Base-by-base conservation (phyloP, 1,140 invertebrate genomes). In the Cyrtorhinus lividipennis region DNA sequence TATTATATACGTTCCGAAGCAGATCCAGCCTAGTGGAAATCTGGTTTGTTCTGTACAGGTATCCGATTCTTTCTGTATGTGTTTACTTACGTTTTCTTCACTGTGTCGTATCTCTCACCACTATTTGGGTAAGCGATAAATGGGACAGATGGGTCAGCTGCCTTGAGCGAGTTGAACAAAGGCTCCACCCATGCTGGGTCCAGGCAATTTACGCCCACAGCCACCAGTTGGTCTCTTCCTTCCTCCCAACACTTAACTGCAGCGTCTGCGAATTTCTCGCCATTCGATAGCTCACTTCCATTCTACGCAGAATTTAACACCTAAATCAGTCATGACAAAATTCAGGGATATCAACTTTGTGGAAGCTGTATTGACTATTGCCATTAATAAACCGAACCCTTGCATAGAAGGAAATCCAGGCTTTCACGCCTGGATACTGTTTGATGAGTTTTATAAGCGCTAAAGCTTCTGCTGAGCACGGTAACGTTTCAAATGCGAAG, bases 401-500 rank as follows among this genome's bases (percentile, higher is more conserved):
- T 15, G 5, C 87, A 46, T 85, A 87, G 73, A 92, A 93, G 15
- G 83, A 79, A 0, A 95, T 72, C 88, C 90, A 94, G 12, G 86
- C 87, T 72, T 84, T 86, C 0, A 77, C 72, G 27, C 77, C 68
- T n/a, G 85, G 85, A 74, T 83, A 91, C 64, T 89, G 80, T 46
- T 80, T 76, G 15, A 95, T 69, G 23, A 93, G 73, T 53, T 88
- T 79, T 1, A 91, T 76, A 1, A 95, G 72, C 68, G 87, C 86
- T 72, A 86, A 78, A 0, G 87, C 92, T 75, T 96, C 93, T 59
- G 80, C 76, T n/a, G 71, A 74, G 63, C 88, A 87, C 12, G 93
- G 92, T 67, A 95, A 85, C 0, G 93, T 96, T 74, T 97, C 93
- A 64, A 95, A 72, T 8, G 89, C 89, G 27, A 96, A 70, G 0